Conservation (phyloP, 1,140 invertebrate genomes). For the Uloborus diversus region DNA sequence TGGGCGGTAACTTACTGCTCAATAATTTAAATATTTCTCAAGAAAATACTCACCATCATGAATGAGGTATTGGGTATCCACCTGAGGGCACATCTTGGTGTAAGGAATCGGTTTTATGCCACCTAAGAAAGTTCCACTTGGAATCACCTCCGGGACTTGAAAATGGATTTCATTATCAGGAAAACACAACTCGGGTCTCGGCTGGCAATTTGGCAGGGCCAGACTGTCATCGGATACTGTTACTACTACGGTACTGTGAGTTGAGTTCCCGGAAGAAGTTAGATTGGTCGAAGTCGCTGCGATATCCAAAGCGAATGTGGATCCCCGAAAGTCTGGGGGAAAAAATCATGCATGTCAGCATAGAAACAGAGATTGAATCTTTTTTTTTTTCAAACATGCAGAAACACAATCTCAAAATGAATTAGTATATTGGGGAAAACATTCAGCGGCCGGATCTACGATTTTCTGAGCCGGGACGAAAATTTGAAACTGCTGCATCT, state of each 20-base stretch:
- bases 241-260: background rate
- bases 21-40: too few relatives aligned
- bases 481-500: too few relatives aligned
- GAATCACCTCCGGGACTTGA: constrained; percentile 9
- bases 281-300: background rate
- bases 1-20: too few relatives aligned
- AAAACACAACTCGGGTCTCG: constrained; percentile 21
- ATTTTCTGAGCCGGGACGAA: too few relatives aligned
- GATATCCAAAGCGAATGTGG: constrained; percentile 31
- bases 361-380: background rate
- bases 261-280: background rate
- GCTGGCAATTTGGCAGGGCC: constrained; percentile 1
- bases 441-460: too few relatives aligned
- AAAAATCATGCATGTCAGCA: background rate
- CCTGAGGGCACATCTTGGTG: constrained; percentile 4
- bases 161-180: constrained; percentile 1
- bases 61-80: background rate
- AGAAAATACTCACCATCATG: background rate
- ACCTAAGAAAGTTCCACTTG: background rate
- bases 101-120: constrained; percentile 15
- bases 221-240: constrained; percentile 14
- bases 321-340: constrained; percentile 16
- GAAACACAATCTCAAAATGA: background rate
- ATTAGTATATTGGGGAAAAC: too few relatives aligned
- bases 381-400: background rate